Evolutionary conservation across 2,888 invertebrate species (phyloP).

Genomic region (Rugalucina vietnamica): DNA sequence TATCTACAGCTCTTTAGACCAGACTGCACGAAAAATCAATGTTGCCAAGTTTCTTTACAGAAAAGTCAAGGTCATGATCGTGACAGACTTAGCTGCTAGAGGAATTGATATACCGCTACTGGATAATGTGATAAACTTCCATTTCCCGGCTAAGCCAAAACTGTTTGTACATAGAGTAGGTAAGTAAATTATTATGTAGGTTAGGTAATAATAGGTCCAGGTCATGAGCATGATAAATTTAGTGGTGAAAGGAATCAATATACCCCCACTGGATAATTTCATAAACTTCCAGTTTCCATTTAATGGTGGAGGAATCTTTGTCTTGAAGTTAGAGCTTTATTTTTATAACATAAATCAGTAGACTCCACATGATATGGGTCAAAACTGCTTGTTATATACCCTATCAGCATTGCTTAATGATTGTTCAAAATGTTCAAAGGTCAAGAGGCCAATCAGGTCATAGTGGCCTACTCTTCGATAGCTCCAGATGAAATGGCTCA

Average conservation of each 20-base stretch:
- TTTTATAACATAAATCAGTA: too few relatives aligned
- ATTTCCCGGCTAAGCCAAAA: slow-evolving; percentile 98
- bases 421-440: too few relatives aligned
- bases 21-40: slow-evolving; percentile 97
- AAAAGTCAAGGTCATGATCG: slow-evolving; percentile 93
- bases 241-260: slow-evolving; percentile 98
- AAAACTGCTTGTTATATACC: too few relatives aligned
- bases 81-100: slow-evolving; percentile 98
- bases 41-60: slow-evolving; percentile 89
- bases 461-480: slow-evolving; percentile 95
- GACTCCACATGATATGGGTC: too few relatives aligned
- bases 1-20: slow-evolving; percentile 97
- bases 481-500: slow-evolving; percentile 96
- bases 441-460: slow-evolving; percentile 98
- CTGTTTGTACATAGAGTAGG: slow-evolving; percentile 99
- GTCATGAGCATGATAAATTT: slow-evolving; percentile 98
- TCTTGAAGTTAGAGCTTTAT: too few relatives aligned
- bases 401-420: too few relatives aligned
- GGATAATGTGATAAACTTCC: slow-evolving; percentile 97
- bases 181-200: slow-evolving; percentile 84
- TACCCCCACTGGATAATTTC: slow-evolving; percentile 97
- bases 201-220: too few relatives aligned
- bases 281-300: slow-evolving; percentile 99
- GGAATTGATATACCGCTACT: slow-evolving; percentile 98
- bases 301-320: too few relatives aligned